These are phyloP conservation scores for Eurois occulta DNA, from an alignment of 2,888 invertebrate species.

Conservation along the genomic window DNA sequence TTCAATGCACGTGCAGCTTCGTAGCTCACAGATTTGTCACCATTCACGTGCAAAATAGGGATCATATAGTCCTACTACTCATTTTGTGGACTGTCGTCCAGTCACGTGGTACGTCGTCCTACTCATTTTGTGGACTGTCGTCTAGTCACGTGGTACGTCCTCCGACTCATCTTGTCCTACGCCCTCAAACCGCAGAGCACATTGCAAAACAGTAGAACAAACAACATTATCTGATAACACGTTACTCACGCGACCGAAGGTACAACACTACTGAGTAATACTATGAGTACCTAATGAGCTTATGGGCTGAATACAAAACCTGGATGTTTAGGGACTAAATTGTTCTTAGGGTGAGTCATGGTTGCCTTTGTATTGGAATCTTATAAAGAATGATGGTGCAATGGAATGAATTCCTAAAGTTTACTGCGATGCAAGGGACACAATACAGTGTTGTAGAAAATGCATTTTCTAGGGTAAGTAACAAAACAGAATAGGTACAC, in stretches of 20 bases:
- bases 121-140: slow-evolving; percentile 41
- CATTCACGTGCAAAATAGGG: background rate
- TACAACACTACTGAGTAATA: slow-evolving; percentile 63
- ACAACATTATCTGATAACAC: slow-evolving; percentile 77
- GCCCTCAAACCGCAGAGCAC: slow-evolving; percentile 54
- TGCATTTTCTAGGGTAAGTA: no score
- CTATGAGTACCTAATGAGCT: slow-evolving; percentile 69
- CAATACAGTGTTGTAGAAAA: slow-evolving; percentile 1
- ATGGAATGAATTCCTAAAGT: background rate
- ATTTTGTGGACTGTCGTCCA: slow-evolving; percentile 27
- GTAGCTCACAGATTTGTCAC: background rate
- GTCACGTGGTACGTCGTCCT: background rate
- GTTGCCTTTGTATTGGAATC: background rate
- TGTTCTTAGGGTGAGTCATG: slow-evolving; percentile 25
- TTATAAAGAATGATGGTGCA: slow-evolving; percentile 1
- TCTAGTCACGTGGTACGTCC: background rate
- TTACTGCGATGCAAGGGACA: background rate
- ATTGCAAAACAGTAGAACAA: slow-evolving; percentile 73
- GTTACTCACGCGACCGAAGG: slow-evolving; percentile 69
- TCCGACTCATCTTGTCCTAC: slow-evolving; percentile 45
- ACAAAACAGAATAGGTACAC: background rate
- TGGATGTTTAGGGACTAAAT: slow-evolving; percentile 43
- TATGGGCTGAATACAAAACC: slow-evolving; percentile 45
- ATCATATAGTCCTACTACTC: slow-evolving; percentile 17
- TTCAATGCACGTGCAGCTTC: background rate